Evolutionary conservation across 2,797 vertebrate species (phyloP), one percentile per base, ranked within the genome.

Genomic region (Semotilus atromaculatus): DNA sequence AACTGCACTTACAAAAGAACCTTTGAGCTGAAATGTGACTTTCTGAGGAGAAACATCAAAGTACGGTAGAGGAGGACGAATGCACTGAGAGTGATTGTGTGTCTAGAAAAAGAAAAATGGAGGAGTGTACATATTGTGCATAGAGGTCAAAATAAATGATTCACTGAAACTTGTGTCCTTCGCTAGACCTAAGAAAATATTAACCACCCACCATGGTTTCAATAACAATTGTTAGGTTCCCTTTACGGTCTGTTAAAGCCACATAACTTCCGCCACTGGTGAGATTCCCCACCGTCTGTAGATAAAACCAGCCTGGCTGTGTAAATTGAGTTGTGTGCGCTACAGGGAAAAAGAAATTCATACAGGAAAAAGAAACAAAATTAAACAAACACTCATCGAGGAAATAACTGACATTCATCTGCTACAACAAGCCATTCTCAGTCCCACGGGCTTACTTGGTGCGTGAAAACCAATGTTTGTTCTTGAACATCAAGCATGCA

Each of bases 311-410:
- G 14, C 97, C 98, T 3, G 98, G 97, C 85, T 96, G 95, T 43
- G 95, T 93, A 90, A 99, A 99, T 89, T 99, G 98, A 0, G 98
- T 97, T 21, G 97, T 99, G 87, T 99, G 98, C 7, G 98, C 98
- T 99, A 60, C 1, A 60, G 11, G 19, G 29, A 80, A 45, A 36
- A 72, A 45, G 1, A 64, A 5, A 60, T 26, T n/a, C 23, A 26
- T 29, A 51, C 14, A 53, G 6, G 3, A 74, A 29, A n/a, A n/a
- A 29, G 3, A 45, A 31, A 66, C 40, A 1, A 13, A 40, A 3
- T 40, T 10, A 1, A 40, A 40, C 7, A 1, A 40, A 40, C 7
- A 14, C 13, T 40, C 53, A 40, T 40, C 9, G 13, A 13, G 36
- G 13, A 77, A 58, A 38, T 58, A 31, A 8, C 21, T 23, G 14